Percentiles rank a stretch among this genome's conserved stretches.
phyloP scores from a whole-genome alignment of 2,888 invertebrate species.

The Diplazon laetatorius region DNA sequence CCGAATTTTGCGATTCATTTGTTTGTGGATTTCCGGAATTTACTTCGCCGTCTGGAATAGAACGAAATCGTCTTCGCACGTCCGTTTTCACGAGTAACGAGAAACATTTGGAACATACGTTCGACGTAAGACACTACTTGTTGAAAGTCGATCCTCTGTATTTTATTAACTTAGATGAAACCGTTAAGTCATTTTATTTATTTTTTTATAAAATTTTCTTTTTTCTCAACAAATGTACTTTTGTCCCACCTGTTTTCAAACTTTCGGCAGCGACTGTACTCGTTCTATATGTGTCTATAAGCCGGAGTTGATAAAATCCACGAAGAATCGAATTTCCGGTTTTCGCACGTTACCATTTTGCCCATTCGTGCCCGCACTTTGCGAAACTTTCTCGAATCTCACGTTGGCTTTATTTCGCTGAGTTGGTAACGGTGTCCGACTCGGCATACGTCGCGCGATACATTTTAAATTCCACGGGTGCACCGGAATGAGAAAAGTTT shows the following conservation, averaged over 20 bases:
- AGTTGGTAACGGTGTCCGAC: constrained; percentile 34
- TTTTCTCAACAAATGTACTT: too few species aligned
- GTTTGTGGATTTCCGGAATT: constrained; percentile 49
- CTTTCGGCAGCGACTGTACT: too few species aligned
- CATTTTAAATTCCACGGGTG: constrained; percentile 68
- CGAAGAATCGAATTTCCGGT: too few species aligned
- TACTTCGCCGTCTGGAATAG: constrained; percentile 47
- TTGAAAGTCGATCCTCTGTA: too few species aligned
- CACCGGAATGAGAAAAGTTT: constrained; percentile 80
- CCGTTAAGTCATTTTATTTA: too few species aligned
- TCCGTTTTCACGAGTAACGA: constrained; percentile 30
- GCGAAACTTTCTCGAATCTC: constrained; percentile 30
- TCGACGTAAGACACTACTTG: too few species aligned
- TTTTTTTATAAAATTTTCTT: too few species aligned
- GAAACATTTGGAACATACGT: constrained; percentile 42
- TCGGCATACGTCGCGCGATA: constrained; percentile 65
- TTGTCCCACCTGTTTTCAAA: too few species aligned
- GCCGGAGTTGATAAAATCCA: too few species aligned
- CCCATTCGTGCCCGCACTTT: constrained; percentile 28
- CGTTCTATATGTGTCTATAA: not conserved
- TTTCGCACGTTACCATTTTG: constrained; percentile 21
- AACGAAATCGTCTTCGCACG: not conserved
- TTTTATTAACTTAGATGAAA: too few species aligned
- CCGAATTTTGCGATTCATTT: constrained; percentile 57
- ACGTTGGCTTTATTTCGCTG: constrained; percentile 36